Base-by-base conservation (phyloP, 37 sponge, comb jelly and placozoan genomes). In the Agelas oroides region DNA sequence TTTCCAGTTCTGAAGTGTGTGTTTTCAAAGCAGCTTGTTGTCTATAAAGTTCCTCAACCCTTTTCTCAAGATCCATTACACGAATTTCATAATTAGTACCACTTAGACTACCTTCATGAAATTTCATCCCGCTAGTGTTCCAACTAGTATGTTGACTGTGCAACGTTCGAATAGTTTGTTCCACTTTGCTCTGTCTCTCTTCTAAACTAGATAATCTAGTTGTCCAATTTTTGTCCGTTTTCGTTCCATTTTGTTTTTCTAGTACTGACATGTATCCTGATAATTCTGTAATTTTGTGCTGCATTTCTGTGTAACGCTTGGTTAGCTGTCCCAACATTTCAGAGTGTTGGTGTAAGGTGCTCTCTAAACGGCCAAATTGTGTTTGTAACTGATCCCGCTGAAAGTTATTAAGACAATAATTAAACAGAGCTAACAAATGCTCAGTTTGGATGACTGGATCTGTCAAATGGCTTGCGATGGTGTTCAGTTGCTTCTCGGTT, bases 1-100 rank as follows among this genome's bases (percentile, higher is more conserved):
- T 73, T 87, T 94, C 94, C 31, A 94, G 76, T 75, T 94, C 94
- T 61, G 90, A 87, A 36, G 84, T 61, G 32, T 87, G 83, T 16
- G 84, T 87, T 18, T 73, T 87, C 17, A 90, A 56, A 11, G 85
- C 73, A 28, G 80, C 57, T 31, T 53, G 52, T 30, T 82, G 68
- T 52, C 75, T 54, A 65, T 86, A 90, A 32, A 84, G 35, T 0
- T 94, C 90, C 18, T 82, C 66, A 21, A 70, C 24, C 69, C 80
- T 86, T 68, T 84, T 70, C 66, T 93, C 83, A 75, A 82, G 53
- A 73, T 78, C 32, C 39, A 52, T 19, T 62, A 81, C 32, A 3
- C 78, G 53, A 25, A 13, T 15, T 76, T 27, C 24, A 46, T 46
- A 46, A 46, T 8, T 46, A 46, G 46, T 12, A 46, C 46, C 46